Evolutionary conservation across 2,797 vertebrate genomes (phyloP), one percentile per base, ranked within the genome.

Genomic region (Artibeus lituratus): DNA sequence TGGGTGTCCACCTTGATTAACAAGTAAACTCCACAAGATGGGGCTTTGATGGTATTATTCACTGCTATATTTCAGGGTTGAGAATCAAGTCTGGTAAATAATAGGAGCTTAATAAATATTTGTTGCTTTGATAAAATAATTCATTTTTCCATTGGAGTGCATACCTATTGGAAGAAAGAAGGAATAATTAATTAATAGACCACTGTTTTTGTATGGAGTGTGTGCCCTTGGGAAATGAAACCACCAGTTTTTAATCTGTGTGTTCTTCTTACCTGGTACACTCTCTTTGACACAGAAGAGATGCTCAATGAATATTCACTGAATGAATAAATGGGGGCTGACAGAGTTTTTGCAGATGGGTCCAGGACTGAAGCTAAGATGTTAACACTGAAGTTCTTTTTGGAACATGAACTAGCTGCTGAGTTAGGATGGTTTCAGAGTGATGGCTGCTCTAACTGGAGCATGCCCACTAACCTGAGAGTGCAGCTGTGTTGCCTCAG

Each of bases 311-410:
- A 84, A 44, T 80, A 87, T 26, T 65, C 73, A 62, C 5, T 49
- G 29, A 91, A 18, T 89, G 16, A 81, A 16, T 90, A 42, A 91
- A 59, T 78, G 42, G 44, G 10, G 29, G 19, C 65, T 14, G 22
- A 59, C 3, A 70, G 65, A 51, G 19, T 49, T 93, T 70, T 37
- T 95, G 19, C 32, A 67, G 42, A 77, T 91, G 9, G 88, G 3
- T 74, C 9, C 35, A 37, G 74, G 19, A 12, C 49, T 39, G 24
- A 77, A 55, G 26, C 57, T 70, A 78, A 80, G 32, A 16, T 83
- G 70, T 69, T 84, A 69, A 90, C 49, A 69, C 44, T 92, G n/a
- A 69, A 84, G 59, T 92, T 94, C 22, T 72, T 77, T 90, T 26
- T 77, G 83, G 24, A 72, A 67, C 90, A 35, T 59, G 53, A 89